Evolutionary conservation across 2,113 vertebrate species (phyloP).

Genomic region (Pomatorhinus ruficollis): DNA sequence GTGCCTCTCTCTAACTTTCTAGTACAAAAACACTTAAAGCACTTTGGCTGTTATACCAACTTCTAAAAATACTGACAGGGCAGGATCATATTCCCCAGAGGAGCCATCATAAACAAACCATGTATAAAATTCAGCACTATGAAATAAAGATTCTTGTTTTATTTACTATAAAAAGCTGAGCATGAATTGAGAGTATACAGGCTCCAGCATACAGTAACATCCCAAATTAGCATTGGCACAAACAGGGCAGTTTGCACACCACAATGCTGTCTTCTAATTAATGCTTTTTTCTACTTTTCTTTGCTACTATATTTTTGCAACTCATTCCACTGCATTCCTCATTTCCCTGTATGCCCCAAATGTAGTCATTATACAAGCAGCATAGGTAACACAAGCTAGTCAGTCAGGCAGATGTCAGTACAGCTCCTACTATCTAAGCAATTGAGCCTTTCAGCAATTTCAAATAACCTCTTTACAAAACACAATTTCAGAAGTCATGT

Average conservation of each 20-base stretch:
- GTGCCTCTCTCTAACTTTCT: neutral
- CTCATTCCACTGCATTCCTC: neutral
- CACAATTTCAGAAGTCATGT: neutral
- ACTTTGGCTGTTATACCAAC: neutral
- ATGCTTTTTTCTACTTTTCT: neutral
- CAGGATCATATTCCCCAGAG: neutral
- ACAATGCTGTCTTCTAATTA: neutral
- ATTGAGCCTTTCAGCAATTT: neutral
- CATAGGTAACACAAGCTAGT: neutral
- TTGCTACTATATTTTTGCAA: neutral
- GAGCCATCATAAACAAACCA: neutral
- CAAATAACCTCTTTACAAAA: neutral
- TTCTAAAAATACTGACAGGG: neutral
- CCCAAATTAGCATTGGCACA: neutral
- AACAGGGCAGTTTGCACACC: neutral
- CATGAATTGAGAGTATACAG: neutral
- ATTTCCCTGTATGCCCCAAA: neutral
- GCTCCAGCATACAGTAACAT: neutral
- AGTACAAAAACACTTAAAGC: neutral
- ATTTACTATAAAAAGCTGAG: slow-evolving; percentile 6
- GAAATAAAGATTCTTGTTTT: neutral
- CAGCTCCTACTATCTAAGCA: neutral
- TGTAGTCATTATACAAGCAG: neutral
- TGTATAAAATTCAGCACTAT: neutral
- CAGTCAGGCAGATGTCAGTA: neutral